Percentiles rank a stretch among this genome's conserved stretches.
These are phyloP conservation scores for Mythimna pallens DNA, from an alignment of 2,888 invertebrate genomes.

Conservation along the genomic window DNA sequence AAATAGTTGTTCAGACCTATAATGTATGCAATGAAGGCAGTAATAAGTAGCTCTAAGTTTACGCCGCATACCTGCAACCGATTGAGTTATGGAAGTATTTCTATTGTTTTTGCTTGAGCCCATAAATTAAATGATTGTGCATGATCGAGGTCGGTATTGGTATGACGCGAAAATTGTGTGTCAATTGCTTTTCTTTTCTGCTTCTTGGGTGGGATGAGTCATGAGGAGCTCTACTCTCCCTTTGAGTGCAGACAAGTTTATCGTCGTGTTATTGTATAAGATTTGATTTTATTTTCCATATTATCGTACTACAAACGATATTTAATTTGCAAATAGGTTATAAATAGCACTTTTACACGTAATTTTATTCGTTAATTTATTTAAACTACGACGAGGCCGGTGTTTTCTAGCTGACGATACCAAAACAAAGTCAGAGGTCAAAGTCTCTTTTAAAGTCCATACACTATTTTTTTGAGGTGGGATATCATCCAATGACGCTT, in stretches of 20 bases:
- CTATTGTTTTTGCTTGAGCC: slow-evolving; percentile 66
- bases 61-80: slow-evolving; percentile 66
- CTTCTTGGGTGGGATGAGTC: not conserved
- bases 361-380: too few species aligned
- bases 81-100: slow-evolving; percentile 82
- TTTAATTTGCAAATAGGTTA: too few species aligned
- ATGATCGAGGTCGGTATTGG: slow-evolving; percentile 47
- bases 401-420: too few species aligned
- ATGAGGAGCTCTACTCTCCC: not conserved
- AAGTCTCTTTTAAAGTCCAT: too few species aligned
- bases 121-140: slow-evolving; percentile 68
- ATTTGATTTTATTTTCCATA: too few species aligned
- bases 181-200: slow-evolving; percentile 24
- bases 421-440: too few species aligned
- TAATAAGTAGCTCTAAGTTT: slow-evolving; percentile 62
- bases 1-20: slow-evolving; percentile 76
- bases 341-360: too few species aligned
- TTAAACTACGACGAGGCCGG: too few species aligned
- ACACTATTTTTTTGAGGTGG: too few species aligned
- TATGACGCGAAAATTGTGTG: slow-evolving; percentile 41
- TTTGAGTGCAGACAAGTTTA: not conserved
- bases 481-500: too few species aligned
- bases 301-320: too few species aligned
- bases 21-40: slow-evolving; percentile 63
- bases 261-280: not conserved